Base-by-base conservation (phyloP, 2,888 invertebrate species). In the Scaptomyza tumidula region DNA sequence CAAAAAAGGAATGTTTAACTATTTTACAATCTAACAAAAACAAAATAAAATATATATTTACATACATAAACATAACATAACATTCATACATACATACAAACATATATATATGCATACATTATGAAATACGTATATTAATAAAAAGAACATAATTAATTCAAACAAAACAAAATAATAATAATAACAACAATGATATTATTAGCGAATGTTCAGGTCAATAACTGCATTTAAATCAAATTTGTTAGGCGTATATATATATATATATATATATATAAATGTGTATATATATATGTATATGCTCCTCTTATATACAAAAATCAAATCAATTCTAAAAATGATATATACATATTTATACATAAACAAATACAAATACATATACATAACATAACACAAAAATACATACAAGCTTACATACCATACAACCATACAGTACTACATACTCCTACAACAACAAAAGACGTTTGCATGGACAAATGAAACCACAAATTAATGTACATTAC, bases 181-280 rank as follows among this genome's bases (percentile, higher is more conserved):
- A 65, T 57, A 53, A 64, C 41, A 53, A 61, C 44, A 64, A 70
- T 62, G 57, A 61, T 67, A 74, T 78, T 60, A 75, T 77, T 75
- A 75, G 74, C 58, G 56, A 85, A 78, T 85, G 86, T 90, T 89
- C 89, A 89, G 90, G 89, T 89, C 89, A 88, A 88, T 74, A 89
- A 90, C 75, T 90, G 89, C 89, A 89, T 89, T 89, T 89, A 89
- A 80, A 65, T 52, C 41, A 62, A 67, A 67, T 63, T 85, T 75
- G 75, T 75, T 82, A 79, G 88, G 65, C 86, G 71, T 76, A 24
- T 88, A 71, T 75, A 69, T 50, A 74, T 39, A 37, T n/a, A n/a
- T 37, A 37, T 75, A 73, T 75, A 69, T 50, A 74, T 39, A 37
- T n/a, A 1, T 37, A 39, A 73, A 73, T 75, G 69, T 19, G 2